Conservation (phyloP, 2,888 invertebrate genomes). For the Drosophila pullipes region DNA sequence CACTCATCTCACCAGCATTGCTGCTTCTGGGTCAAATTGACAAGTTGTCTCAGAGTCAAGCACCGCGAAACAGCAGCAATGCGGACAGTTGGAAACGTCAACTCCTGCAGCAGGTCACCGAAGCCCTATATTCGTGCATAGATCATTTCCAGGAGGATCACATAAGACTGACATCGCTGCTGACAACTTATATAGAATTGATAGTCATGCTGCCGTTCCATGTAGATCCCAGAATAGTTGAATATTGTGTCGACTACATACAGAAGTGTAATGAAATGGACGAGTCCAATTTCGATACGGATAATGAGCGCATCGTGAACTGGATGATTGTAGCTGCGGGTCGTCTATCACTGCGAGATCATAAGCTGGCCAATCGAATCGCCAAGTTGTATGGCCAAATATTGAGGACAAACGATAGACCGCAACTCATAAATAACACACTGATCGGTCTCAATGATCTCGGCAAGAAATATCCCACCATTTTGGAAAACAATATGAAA, state of each 20-base stretch:
- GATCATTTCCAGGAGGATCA: slow-evolving; percentile 78
- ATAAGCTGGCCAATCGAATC: slow-evolving; percentile 61
- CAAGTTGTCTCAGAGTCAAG: slow-evolving; percentile 68
- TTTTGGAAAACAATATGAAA: slow-evolving; percentile 82
- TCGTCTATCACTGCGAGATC: slow-evolving; percentile 81
- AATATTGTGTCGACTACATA: slow-evolving; percentile 81
- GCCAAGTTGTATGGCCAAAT: slow-evolving; percentile 54
- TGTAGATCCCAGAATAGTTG: slow-evolving; percentile 69
- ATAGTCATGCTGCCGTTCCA: slow-evolving; percentile 74
- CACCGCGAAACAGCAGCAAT: slow-evolving; percentile 46
- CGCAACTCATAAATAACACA: slow-evolving; percentile 83
- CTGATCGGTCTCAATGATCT: slow-evolving; percentile 82
- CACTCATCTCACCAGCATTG: slow-evolving; percentile 82
- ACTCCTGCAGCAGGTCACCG: slow-evolving; percentile 74
- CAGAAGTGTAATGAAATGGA: slow-evolving; percentile 72
- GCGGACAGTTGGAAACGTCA: slow-evolving; percentile 73
- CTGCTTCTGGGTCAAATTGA: slow-evolving; percentile 81
- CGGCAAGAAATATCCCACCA: slow-evolving; percentile 83
- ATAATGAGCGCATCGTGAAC: slow-evolving; percentile 83
- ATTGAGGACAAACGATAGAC: slow-evolving; percentile 78
- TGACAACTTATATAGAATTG: slow-evolving; percentile 83
- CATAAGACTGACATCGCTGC: slow-evolving; percentile 74
- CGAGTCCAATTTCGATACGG: slow-evolving; percentile 79
- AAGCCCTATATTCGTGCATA: slow-evolving; percentile 68
- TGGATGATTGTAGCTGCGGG: slow-evolving; percentile 83